A percentile compares a stretch with the other conserved stretches of the same genome.
These are phyloP conservation scores for Caenorhabditis sp. DNA, from an alignment of 2,888 invertebrate genomes.

Conservation along the genomic window DNA sequence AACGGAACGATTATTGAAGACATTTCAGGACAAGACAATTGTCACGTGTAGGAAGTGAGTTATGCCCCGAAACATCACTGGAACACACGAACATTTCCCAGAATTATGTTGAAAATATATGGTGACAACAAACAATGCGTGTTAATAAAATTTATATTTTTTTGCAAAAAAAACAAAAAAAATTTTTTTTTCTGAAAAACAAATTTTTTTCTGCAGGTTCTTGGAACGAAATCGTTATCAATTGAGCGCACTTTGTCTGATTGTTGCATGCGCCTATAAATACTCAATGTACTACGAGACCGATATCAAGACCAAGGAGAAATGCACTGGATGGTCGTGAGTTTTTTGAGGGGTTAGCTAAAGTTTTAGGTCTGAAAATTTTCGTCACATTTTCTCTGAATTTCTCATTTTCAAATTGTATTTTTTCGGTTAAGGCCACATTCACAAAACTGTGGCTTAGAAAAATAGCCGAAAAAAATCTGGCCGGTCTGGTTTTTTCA, in stretches of 20 bases:
- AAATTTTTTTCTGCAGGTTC: constrained; percentile 48
- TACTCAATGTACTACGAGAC: constrained; percentile 66
- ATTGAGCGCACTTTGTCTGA: constrained; percentile 56
- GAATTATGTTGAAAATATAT: no score
- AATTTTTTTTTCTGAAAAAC: neutral
- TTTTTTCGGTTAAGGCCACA: no score
- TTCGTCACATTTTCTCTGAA: no score
- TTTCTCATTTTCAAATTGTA: no score
- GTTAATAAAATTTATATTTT: no score
- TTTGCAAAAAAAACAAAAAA: no score
- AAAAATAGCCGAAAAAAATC: no score
- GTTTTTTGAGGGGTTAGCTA: no score
- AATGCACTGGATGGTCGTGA: constrained; percentile 51
- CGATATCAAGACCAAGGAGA: constrained; percentile 47
- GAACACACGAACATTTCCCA: no score
- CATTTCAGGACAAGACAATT: constrained; percentile 54
- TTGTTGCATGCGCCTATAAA: constrained; percentile 64
- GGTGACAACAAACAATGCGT: neutral
- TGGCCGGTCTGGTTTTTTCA: no score
- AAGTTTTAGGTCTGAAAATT: no score
- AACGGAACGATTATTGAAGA: constrained; percentile 63
- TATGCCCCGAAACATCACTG: neutral
- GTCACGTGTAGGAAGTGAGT: constrained; percentile 46
- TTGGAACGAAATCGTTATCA: constrained; percentile 60
- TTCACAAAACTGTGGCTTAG: no score